These are phyloP conservation scores for Gambelia wislizenii DNA, from an alignment of 2,797 vertebrate genomes.

Conservation along the genomic window DNA sequence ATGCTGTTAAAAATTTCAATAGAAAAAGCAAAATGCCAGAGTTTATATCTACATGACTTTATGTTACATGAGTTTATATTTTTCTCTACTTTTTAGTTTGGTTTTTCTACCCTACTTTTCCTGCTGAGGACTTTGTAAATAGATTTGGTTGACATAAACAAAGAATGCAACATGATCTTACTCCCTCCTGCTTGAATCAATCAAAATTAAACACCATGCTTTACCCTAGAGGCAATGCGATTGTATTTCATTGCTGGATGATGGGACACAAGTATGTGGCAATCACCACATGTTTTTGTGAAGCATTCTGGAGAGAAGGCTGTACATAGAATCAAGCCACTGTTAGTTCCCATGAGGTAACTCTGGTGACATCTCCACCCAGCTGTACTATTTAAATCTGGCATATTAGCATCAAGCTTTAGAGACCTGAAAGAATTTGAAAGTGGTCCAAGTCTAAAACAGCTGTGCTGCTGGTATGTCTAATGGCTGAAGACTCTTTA, in stretches of 20 bases:
- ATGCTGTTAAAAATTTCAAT: neutral
- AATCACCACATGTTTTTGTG: neutral
- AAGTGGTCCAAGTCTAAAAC: fast-evolving
- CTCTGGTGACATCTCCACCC: fast-evolving
- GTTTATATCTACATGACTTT: too few relatives aligned
- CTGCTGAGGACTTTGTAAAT: conserved; percentile 1
- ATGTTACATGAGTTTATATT: neutral
- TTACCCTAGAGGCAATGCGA: conserved; percentile 18
- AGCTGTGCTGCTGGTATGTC: neutral
- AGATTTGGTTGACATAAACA: conserved; percentile 12
- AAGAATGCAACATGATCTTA: neutral
- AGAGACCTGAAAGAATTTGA: neutral
- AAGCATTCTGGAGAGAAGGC: neutral
- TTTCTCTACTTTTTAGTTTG: neutral
- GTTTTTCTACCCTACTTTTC: conserved; percentile 3
- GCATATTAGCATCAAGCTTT: fast-evolving
- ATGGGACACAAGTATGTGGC: neutral
- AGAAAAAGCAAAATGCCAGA: neutral
- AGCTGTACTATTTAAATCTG: fast-evolving
- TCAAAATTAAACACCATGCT: conserved; percentile 5
- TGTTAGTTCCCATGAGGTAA: neutral
- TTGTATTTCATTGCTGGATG: conserved; percentile 17
- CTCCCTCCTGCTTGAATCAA: neutral
- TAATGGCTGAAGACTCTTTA: conserved; percentile 33
- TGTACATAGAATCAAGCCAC: neutral